Evolutionary conservation across 35 echinoderm and acorn worm species (phyloP).

Genomic region (Acanthaster planci): DNA sequence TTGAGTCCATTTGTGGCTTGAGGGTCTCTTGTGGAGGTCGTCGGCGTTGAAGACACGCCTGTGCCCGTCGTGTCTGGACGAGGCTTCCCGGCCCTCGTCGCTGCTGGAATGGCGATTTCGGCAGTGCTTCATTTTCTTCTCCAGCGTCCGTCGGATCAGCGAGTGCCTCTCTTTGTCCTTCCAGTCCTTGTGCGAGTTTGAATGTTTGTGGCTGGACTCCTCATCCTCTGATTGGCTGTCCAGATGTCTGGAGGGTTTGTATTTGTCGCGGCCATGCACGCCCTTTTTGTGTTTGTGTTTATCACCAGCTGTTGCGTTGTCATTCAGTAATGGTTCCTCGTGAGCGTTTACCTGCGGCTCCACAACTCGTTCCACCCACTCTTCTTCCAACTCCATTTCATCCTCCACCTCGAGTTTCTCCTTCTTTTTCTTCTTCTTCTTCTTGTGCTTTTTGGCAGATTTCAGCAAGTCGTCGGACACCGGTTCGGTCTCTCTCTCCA

Average conservation of each 20-base stretch:
- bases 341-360: background rate
- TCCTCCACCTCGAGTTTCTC: conserved; percentile 28
- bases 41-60: background rate
- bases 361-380: background rate
- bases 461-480: background rate
- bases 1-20: background rate
- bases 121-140: conserved; percentile 8
- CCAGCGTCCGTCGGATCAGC: background rate
- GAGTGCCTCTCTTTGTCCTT: conserved; percentile 16
- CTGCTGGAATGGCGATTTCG: background rate
- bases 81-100: background rate
- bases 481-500: conserved; percentile 7
- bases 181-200: background rate
- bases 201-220: conserved; percentile 1
- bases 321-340: background rate
- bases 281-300: background rate
- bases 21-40: background rate
- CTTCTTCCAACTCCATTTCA: background rate
- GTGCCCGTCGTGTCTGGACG: background rate
- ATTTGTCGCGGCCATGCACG: background rate
- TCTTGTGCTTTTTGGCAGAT: conserved; percentile 26
- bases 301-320: background rate
- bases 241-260: background rate
- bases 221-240: background rate
- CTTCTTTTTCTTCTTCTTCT: conserved; percentile 51